These are phyloP conservation scores for Corythoichthys haematopterus DNA, from an alignment of 2,113 vertebrate species.

Conservation along the genomic window DNA sequence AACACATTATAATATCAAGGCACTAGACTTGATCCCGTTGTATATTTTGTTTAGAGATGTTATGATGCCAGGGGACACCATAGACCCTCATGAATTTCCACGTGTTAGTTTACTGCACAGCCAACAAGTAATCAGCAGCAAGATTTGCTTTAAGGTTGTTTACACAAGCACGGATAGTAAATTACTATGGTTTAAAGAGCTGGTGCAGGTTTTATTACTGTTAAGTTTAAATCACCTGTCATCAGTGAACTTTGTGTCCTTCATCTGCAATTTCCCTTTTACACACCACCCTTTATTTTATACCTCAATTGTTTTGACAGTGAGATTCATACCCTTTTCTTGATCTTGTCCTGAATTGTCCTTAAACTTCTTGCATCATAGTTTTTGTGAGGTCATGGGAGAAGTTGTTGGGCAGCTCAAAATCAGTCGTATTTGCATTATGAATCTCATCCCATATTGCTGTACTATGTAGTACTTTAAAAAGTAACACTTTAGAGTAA, in stretches of 20 bases:
- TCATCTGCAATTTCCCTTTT: background rate
- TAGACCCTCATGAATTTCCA: slow-evolving; percentile 21
- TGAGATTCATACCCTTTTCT: background rate
- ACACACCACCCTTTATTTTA: background rate
- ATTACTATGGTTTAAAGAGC: background rate
- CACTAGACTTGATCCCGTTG: slow-evolving; percentile 41
- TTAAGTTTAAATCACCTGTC: slow-evolving; percentile 6
- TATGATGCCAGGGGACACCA: slow-evolving; percentile 26
- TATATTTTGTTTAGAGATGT: slow-evolving; percentile 42
- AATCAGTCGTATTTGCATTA: background rate
- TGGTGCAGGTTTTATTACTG: background rate
- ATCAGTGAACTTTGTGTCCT: slow-evolving; percentile 1
- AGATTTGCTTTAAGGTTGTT: slow-evolving; percentile 4
- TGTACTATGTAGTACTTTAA: too few relatives aligned
- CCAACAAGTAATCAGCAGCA: background rate
- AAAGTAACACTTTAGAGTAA: too few relatives aligned
- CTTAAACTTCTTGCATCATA: background rate
- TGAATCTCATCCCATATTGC: too few relatives aligned
- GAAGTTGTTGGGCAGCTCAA: background rate
- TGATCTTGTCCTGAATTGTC: background rate
- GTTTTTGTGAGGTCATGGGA: background rate
- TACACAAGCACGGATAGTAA: background rate
- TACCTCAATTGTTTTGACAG: background rate
- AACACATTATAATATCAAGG: slow-evolving; percentile 64
- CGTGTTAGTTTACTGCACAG: slow-evolving; percentile 25